Percentiles rank a stretch among this genome's conserved stretches.
These are phyloP conservation scores for Synchiropus splendidus DNA, from an alignment of 2,113 vertebrate genomes.

Conservation along the genomic window DNA sequence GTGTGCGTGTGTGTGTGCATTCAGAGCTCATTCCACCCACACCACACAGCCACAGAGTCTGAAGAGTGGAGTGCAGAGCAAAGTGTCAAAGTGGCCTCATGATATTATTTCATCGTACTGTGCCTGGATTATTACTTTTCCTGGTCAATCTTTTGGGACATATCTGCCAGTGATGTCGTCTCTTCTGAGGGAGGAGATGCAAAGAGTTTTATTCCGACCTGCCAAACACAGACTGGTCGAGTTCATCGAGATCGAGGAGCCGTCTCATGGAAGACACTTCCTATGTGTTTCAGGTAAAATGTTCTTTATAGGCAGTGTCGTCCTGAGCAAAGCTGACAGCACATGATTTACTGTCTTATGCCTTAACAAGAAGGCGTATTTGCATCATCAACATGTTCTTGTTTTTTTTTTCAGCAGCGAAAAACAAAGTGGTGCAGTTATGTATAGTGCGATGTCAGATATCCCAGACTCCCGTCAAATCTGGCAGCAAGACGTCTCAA, in stretches of 20 bases:
- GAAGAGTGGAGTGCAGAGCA: conserved; percentile 36
- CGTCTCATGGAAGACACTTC: conserved; percentile 73
- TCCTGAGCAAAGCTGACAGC: not conserved
- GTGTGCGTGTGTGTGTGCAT: conserved; percentile 8
- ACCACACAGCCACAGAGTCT: conserved; percentile 22
- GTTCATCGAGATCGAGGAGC: conserved; percentile 85
- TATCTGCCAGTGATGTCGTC: conserved; percentile 76
- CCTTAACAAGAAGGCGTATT: not conserved
- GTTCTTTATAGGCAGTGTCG: not conserved
- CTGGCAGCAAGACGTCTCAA: conserved; percentile 40
- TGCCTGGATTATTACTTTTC: conserved; percentile 14
- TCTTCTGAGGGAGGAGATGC: conserved; percentile 84
- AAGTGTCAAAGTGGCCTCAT: conserved; percentile 18
- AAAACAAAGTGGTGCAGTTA: conserved; percentile 79
- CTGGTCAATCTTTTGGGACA: not conserved
- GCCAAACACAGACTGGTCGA: conserved; percentile 75
- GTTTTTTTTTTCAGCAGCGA: conserved; percentile 67
- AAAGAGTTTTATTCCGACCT: conserved; percentile 78
- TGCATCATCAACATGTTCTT: not conserved
- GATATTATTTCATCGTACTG: conserved; percentile 3
- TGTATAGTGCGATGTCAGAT: conserved; percentile 78
- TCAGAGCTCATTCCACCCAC: conserved; percentile 24
- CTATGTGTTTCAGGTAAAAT: conserved; percentile 85
- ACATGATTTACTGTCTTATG: too few relatives aligned
- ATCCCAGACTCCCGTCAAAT: conserved; percentile 20